Base-by-base conservation (phyloP, 2,888 invertebrate species). In the Calliscelio sp. region DNA sequence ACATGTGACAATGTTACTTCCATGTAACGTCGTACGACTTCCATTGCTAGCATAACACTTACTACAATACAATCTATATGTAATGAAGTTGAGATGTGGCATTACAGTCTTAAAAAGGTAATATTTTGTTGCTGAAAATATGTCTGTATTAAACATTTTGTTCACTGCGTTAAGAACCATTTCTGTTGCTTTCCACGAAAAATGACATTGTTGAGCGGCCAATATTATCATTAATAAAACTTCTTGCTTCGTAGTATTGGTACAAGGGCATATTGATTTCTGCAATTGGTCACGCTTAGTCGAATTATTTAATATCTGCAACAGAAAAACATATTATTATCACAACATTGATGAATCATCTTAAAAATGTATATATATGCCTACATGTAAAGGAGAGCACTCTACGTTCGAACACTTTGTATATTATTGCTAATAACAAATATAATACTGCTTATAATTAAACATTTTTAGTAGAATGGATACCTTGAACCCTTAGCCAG, bases 391-490 rank as follows among this genome's bases (percentile, higher is more conserved):
- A 66, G 65, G 73, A n/a, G n/a, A n/a, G n/a, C n/a, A n/a, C n/a
- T n/a, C n/a, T n/a, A n/a, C n/a, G n/a, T n/a, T n/a, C n/a, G n/a
- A n/a, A n/a, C n/a, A n/a, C n/a, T n/a, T n/a, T n/a, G n/a, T n/a
- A n/a, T n/a, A n/a, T n/a, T n/a, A n/a, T n/a, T n/a, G n/a, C n/a
- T n/a, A n/a, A n/a, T n/a, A n/a, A n/a, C n/a, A n/a, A n/a, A n/a
- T n/a, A n/a, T n/a, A n/a, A n/a, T n/a, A n/a, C n/a, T n/a, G n/a
- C n/a, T n/a, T n/a, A n/a, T n/a, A n/a, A n/a, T 61, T 73, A 75
- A 63, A 74, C 63, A 41, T 61, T 70, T 63, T 79, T 79, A 79
- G 57, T 68, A 63, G n/a, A n/a, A n/a, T n/a, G n/a, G n/a, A n/a
- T n/a, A n/a, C n/a, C n/a, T n/a, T n/a, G n/a, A n/a, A n/a, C n/a